Percentiles rank a stretch among this genome's conserved stretches.
Conservation (phyloP, 2,113 vertebrate species). For the Larimichthys crocea region DNA sequence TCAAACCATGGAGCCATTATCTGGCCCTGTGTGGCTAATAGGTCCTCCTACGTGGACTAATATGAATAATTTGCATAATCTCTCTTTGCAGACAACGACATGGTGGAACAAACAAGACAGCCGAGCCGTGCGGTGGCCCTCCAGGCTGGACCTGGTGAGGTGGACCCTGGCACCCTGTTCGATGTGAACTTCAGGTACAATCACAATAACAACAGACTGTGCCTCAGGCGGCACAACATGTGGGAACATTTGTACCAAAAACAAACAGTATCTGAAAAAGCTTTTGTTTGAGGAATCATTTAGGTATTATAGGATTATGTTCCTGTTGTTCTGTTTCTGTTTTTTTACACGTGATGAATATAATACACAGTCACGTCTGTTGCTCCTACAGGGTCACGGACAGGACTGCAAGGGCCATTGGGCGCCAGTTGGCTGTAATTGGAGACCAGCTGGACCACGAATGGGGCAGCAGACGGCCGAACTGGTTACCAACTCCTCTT, state of each 20-base stretch:
- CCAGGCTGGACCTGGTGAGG: conserved; percentile 83
- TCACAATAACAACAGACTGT: background rate
- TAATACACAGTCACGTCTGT: background rate
- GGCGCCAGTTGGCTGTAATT: conserved; percentile 87
- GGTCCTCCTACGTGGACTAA: background rate
- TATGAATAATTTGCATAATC: conserved; percentile 24
- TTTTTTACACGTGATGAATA: background rate
- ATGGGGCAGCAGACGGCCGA: conserved; percentile 48
- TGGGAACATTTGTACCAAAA: conserved; percentile 2
- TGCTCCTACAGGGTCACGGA: conserved; percentile 41
- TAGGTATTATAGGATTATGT: background rate
- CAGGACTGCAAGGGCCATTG: conserved; percentile 81
- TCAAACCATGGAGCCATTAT: conserved; percentile 8
- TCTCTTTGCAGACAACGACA: conserved; percentile 71
- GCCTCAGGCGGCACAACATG: background rate
- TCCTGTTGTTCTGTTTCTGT: background rate
- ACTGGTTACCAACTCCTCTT: conserved; percentile 48
- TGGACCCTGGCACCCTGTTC: conserved; percentile 46
- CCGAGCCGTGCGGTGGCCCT: conserved; percentile 54
- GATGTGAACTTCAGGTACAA: conserved; percentile 68
- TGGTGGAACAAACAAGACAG: conserved; percentile 80
- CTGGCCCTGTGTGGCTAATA: background rate
- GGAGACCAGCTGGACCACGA: conserved; percentile 87
- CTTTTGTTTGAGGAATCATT: background rate
- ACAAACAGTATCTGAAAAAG: background rate